Evolutionary conservation across 2,888 invertebrate genomes (phyloP).

Genomic region (Heliothis peltigera): DNA sequence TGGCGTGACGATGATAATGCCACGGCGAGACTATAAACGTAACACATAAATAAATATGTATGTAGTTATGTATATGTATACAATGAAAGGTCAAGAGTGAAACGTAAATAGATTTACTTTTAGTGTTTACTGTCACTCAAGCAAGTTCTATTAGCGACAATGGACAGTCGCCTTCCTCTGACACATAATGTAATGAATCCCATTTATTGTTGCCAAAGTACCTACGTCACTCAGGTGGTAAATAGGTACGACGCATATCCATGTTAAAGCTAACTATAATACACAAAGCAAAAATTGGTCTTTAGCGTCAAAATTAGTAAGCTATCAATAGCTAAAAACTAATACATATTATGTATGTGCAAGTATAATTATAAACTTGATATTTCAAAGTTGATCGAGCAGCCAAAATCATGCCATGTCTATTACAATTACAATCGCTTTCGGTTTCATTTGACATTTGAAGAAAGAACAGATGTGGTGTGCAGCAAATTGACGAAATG

Average conservation of each 20-base stretch:
- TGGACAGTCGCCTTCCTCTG: constrained; percentile 14
- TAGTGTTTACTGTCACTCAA: constrained; percentile 40
- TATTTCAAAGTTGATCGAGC: constrained; percentile 14
- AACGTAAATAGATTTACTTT: constrained; percentile 39
- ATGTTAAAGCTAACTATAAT: neutral
- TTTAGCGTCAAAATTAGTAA: neutral
- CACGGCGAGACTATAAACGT: constrained; percentile 20
- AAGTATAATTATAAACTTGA: constrained; percentile 25
- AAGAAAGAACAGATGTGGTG: constrained; percentile 4
- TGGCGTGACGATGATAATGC: neutral
- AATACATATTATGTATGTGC: neutral
- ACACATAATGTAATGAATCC: constrained; percentile 21
- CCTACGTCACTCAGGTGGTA: constrained; percentile 14
- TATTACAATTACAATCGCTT: constrained; percentile 17
- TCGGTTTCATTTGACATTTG: constrained; percentile 23
- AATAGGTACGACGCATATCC: neutral
- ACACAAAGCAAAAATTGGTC: constrained; percentile 8
- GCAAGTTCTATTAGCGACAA: constrained; percentile 41
- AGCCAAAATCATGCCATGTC: constrained; percentile 29
- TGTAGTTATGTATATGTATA: neutral
- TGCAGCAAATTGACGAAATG: neutral
- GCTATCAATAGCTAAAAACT: constrained; percentile 4
- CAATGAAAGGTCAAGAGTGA: constrained; percentile 44
- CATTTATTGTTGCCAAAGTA: constrained; percentile 20
- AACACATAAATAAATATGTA: constrained; percentile 16